phyloP scores from a whole-genome alignment of 2,113 vertebrate species.

The Bambusicola thoracicus region DNA sequence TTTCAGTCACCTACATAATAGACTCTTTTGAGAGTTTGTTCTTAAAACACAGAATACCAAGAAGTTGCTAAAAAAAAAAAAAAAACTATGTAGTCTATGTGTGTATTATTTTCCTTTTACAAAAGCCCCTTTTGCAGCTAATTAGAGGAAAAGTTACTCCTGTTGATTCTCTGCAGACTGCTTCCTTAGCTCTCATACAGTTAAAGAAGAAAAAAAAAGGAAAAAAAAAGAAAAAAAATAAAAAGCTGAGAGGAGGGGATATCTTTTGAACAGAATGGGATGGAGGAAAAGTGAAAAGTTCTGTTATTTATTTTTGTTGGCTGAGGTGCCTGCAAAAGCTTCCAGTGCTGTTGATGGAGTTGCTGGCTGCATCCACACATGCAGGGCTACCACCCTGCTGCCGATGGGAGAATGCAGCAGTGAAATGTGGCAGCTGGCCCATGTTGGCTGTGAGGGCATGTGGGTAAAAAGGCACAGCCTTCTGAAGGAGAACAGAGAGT shows the following conservation, averaged over 20 bases:
- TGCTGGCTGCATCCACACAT: neutral
- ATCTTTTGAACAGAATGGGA: neutral
- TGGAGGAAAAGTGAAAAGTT: neutral
- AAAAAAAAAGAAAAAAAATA: neutral
- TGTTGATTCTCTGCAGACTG: neutral
- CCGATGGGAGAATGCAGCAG: neutral
- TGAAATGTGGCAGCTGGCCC: neutral
- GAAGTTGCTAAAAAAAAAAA: neutral
- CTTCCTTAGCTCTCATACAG: neutral
- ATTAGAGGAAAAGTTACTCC: neutral
- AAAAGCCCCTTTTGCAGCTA: neutral
- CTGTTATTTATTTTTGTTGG: neutral
- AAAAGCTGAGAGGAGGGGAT: neutral
- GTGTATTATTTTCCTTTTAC: neutral
- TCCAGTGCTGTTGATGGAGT: neutral
- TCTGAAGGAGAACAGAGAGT: neutral
- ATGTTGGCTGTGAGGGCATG: neutral
- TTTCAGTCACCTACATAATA: slow-evolving; percentile 5
- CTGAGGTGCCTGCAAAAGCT: neutral
- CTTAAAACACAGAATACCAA: neutral
- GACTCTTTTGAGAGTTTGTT: neutral
- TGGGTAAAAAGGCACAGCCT: neutral
- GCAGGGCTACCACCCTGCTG: neutral
- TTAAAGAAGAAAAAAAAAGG: too few relatives aligned
- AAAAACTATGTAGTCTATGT: neutral